Evolutionary conservation across 2,113 vertebrate genomes (phyloP), one percentile per base, ranked within the genome.

Genomic region (Paraplagusia blochii): DNA sequence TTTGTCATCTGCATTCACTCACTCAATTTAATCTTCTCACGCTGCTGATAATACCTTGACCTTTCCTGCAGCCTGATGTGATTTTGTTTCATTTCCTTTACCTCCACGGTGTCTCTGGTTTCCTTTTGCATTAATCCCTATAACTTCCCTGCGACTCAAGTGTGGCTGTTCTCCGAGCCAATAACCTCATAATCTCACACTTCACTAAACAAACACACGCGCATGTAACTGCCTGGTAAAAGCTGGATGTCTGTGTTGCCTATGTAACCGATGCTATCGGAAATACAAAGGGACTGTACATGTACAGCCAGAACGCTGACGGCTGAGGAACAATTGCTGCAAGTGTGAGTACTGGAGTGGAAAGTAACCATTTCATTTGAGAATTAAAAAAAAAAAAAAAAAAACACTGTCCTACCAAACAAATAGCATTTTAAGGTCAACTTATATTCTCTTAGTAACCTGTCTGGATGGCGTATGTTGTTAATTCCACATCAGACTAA

Each of bases 161-260:
- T 39, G 8, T 18, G 53, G 50, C 46, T 63, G 35, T 63, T 69
- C 63, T 81, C 53, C 12, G 18, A 74, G 63, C 68, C 56, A 80
- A 72, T 69, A 80, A 82, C 84, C 68, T 84, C 66, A 77, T 77
- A 82, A 75, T 83, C 69, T 76, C 74, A 82, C 82, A 77, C 70
- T 72, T 74, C 35, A 42, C 75, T 55, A 63, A 71, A 76, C 69
- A 77, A 77, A 73, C 56, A 57, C 74, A 72, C 48, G 2, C 63
- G 44, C 58, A 44, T 45, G 60, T 39, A 67, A 60, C 47, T 51
- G 50, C 71, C 51, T 66, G 38, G 58, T 38, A 46, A 63, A 47
- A 63, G 40, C 52, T 44, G 48, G 54, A 74, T 43, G 52, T 50
- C 60, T 77, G 45, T 70, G 66, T 73, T 61, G 55, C 53, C 45